Conservation (phyloP, 2,113 vertebrate species). For the Atherinomorus stipes region DNA sequence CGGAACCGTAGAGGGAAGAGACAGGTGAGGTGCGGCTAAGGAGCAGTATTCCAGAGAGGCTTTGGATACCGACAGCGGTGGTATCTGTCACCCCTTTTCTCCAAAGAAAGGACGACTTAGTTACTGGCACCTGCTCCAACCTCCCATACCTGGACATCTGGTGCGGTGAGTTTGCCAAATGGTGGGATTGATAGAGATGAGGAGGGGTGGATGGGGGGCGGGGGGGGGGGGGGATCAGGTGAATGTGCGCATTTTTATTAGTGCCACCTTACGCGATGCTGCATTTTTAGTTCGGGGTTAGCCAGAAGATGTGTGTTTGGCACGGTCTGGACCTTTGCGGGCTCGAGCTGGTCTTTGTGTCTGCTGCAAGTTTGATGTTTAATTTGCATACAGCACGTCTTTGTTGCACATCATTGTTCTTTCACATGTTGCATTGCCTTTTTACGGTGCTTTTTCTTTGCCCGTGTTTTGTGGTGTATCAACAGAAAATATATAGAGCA, state of each 20-base stretch:
- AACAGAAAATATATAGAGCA: not conserved
- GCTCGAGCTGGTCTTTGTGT: slow-evolving; percentile 73
- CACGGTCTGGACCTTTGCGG: slow-evolving; percentile 54
- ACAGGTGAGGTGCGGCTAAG: slow-evolving; percentile 81
- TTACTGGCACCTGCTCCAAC: slow-evolving; percentile 70
- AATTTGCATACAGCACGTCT: slow-evolving; percentile 18
- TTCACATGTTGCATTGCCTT: slow-evolving; percentile 70
- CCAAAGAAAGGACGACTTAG: slow-evolving; percentile 57
- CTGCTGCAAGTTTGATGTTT: slow-evolving; percentile 61
- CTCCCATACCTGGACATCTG: slow-evolving; percentile 78
- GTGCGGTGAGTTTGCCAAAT: slow-evolving; percentile 78
- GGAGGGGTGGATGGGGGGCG: slow-evolving; percentile 17
- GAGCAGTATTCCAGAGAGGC: slow-evolving; percentile 50
- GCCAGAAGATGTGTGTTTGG: slow-evolving; percentile 22
- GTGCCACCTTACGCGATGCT: slow-evolving; percentile 55
- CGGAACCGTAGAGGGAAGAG: slow-evolving; percentile 67
- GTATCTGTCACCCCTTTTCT: slow-evolving; percentile 34
- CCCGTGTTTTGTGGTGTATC: not conserved
- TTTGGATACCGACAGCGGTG: slow-evolving; percentile 56
- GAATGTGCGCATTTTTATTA: slow-evolving; percentile 61
- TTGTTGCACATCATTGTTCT: slow-evolving; percentile 33
- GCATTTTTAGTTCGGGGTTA: slow-evolving; percentile 52
- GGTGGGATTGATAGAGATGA: slow-evolving; percentile 44
- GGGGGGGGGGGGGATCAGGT: slow-evolving; percentile 61
- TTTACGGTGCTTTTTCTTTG: not conserved